Evolutionary conservation across 1,140 invertebrate species (phyloP), one percentile per base, ranked within the genome.

Genomic region (Zaprionus camerounensis): DNA sequence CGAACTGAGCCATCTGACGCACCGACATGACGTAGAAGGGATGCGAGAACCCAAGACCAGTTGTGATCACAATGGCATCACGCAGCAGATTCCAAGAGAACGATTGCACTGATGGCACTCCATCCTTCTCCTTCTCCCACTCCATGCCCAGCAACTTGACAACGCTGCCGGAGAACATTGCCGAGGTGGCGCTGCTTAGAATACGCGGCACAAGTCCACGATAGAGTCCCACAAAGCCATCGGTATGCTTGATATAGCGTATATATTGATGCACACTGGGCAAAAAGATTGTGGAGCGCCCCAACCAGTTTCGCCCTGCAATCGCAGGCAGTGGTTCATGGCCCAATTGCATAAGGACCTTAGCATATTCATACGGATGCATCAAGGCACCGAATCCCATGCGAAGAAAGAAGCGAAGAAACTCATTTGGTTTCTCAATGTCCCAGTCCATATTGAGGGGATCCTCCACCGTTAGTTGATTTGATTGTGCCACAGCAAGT

Each of bases 1-100:
- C 74, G 2, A 88, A 88, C 49, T 83, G 77, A 2, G 80, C 83
- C 49, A 88, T 75, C 44, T 87, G 83, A 11, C 83, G 83, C 26
- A 83, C 71, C 49, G 79, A 59, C 2, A 87, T 31, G 2, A 87
- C 77, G 9, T 83, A 70, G 2, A 87, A 81, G 1, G 83, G 83
- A 38, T 87, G 85, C 3, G 83, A 61, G 0, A 87, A n/a, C 0
- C 31, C 31, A 46, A 83, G 17, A 1, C 69, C 75, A 0, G 78
- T 80, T 36, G 36, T 26, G 22, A 88, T 13, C 0, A 82, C 55
- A 1, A 88, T 3, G 13, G 24, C 38, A 20, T 83, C 55, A 1
- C 57, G 26, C 1, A 75, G 0, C 5, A 88, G 17, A 20, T 81
- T 81, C 70, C 70, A 71, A 1, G 31, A 1, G 13, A 67, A 75